Conservation (phyloP, 1,140 invertebrate genomes). For the Drosophila tsacasi region DNA sequence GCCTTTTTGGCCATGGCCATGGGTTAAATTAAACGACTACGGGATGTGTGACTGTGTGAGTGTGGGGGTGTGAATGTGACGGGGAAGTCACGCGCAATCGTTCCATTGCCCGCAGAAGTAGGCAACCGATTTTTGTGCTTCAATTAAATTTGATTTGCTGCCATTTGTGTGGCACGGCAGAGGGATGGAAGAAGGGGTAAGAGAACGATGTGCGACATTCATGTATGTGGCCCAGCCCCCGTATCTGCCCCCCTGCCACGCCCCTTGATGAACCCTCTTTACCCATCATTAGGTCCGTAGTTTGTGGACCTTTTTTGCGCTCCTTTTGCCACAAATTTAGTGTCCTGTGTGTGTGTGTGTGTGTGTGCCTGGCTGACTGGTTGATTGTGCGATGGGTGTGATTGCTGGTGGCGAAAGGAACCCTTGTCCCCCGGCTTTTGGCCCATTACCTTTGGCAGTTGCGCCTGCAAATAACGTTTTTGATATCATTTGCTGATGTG, state of each 20-base stretch:
- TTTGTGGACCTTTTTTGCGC: slow-evolving; percentile 72
- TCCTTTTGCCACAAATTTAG: slow-evolving; percentile 69
- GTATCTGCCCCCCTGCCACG: neutral
- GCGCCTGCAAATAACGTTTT: slow-evolving; percentile 78
- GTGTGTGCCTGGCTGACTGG: slow-evolving; percentile 7
- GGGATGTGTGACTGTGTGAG: neutral
- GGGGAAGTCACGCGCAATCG: slow-evolving; percentile 43
- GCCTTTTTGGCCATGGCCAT: slow-evolving; percentile 30
- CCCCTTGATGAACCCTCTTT: slow-evolving; percentile 45
- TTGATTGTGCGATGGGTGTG: slow-evolving; percentile 18
- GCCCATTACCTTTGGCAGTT: slow-evolving; percentile 62
- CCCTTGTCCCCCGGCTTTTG: slow-evolving; percentile 21
- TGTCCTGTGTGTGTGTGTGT: slow-evolving; percentile 34
- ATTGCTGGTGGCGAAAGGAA: slow-evolving; percentile 18
- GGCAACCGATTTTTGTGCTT: slow-evolving; percentile 60
- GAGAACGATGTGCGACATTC: slow-evolving; percentile 47
- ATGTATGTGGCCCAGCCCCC: slow-evolving; percentile 62
- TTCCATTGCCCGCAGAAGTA: slow-evolving; percentile 44
- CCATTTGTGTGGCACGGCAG: slow-evolving; percentile 18
- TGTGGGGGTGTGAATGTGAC: neutral
- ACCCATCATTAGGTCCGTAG: slow-evolving; percentile 80
- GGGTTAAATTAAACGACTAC: slow-evolving; percentile 5
- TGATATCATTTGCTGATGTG: slow-evolving; percentile 83
- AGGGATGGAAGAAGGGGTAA: neutral
- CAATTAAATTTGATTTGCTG: slow-evolving; percentile 82